These are phyloP conservation scores for Caranx melampygus DNA, from an alignment of 2,113 vertebrate species.

Conservation along the genomic window DNA sequence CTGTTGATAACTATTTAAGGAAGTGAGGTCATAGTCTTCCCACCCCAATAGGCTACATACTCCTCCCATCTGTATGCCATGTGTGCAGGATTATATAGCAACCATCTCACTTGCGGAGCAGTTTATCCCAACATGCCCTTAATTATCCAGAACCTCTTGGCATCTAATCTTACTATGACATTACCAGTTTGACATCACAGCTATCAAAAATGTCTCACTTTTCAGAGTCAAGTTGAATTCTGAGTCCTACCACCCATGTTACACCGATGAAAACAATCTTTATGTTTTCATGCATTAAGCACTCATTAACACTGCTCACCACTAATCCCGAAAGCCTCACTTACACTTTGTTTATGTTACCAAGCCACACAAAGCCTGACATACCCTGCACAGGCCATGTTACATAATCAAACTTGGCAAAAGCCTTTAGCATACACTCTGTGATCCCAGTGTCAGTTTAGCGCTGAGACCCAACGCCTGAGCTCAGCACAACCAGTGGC, in stretches of 20 bases:
- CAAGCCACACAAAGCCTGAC: conserved; percentile 28
- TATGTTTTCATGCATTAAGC: background rate
- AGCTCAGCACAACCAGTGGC: conserved; percentile 63
- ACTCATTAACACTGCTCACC: conserved; percentile 28
- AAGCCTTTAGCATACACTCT: conserved; percentile 31
- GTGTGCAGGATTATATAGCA: conserved; percentile 46
- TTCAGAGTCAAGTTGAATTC: conserved; percentile 32
- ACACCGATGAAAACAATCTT: conserved; percentile 23
- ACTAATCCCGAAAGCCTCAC: conserved; percentile 59
- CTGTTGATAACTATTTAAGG: conserved; percentile 31
- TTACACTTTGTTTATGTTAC: conserved; percentile 33
- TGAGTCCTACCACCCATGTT: background rate
- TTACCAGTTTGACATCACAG: conserved; percentile 28
- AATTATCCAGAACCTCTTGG: conserved; percentile 49
- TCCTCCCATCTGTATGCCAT: conserved; percentile 6
- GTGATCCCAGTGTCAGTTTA: conserved; percentile 58
- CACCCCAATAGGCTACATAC: background rate
- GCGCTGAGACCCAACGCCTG: conserved; percentile 44
- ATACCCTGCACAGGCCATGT: conserved; percentile 23
- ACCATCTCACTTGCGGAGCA: conserved; percentile 33
- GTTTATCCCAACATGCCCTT: conserved; percentile 52
- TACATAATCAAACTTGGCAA: conserved; percentile 57
- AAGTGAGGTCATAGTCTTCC: conserved; percentile 21
- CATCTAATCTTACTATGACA: conserved; percentile 41
- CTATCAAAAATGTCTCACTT: conserved; percentile 21